These are phyloP conservation scores for Brachymystax lenok DNA, from an alignment of 2,797 vertebrate genomes.

Conservation along the genomic window DNA sequence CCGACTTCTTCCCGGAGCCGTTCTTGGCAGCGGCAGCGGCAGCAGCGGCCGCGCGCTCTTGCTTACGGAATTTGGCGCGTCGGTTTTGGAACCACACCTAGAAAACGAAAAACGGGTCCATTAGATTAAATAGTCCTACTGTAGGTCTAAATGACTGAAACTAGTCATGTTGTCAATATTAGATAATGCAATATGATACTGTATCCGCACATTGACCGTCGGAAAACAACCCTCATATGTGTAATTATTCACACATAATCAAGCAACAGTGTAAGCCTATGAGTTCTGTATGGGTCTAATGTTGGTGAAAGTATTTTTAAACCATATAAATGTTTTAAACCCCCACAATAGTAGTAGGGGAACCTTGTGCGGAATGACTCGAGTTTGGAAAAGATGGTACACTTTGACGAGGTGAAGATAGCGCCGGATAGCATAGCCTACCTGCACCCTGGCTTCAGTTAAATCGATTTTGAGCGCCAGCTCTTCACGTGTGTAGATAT, in stretches of 20 bases:
- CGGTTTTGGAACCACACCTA: slow-evolving; percentile 98
- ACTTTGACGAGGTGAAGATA: not conserved
- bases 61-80: slow-evolving; percentile 95
- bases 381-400: slow-evolving; percentile 7
- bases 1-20: slow-evolving; percentile 89
- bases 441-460: slow-evolving; percentile 97
- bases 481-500: slow-evolving; percentile 97
- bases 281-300: not conserved
- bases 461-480: slow-evolving; percentile 97
- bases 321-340: not conserved
- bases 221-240: not conserved
- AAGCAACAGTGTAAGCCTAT: not conserved
- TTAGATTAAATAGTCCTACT: not conserved
- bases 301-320: not conserved
- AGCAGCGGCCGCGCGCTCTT: slow-evolving; percentile 92
- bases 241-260: not conserved
- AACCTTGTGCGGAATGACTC: not conserved
- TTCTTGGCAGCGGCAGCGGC: slow-evolving; percentile 92
- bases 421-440: slow-evolving; percentile 56
- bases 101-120: not conserved
- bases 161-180: too few relatives aligned
- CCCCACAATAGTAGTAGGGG: too few relatives aligned
- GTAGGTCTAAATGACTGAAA: not conserved
- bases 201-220: not conserved
- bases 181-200: not conserved